phyloP scores from a whole-genome alignment of 2,113 vertebrate genomes.

The Paracanthobrama guichenoti region DNA sequence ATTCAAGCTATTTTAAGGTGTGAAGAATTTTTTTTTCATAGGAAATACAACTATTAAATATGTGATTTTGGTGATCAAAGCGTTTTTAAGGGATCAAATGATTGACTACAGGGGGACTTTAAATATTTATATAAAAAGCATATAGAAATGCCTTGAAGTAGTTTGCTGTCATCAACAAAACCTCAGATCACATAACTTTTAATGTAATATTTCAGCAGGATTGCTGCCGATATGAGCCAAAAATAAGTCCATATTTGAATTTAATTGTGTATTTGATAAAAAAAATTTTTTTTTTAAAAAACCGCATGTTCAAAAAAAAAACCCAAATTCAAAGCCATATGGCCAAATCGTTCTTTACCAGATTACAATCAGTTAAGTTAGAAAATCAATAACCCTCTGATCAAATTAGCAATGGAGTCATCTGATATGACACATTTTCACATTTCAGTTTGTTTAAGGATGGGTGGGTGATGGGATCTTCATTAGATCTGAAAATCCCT shows the following conservation, averaged over 20 bases:
- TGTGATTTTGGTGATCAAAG: too few relatives aligned
- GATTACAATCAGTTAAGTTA: neutral
- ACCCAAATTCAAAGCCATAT: neutral
- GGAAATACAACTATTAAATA: too few relatives aligned
- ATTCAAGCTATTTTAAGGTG: too few relatives aligned
- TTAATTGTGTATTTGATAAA: neutral
- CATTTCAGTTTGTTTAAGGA: conserved; percentile 5
- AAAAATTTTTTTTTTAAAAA: neutral
- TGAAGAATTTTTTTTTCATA: too few relatives aligned
- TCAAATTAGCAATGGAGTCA: conserved; percentile 30
- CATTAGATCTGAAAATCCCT: conserved; percentile 13
- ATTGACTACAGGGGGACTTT: too few relatives aligned
- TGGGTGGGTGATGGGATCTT: neutral
- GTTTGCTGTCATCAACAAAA: neutral
- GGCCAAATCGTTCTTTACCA: neutral
- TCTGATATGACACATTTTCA: conserved; percentile 40
- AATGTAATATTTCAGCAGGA: neutral
- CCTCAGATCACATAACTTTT: neutral
- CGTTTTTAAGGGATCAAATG: too few relatives aligned
- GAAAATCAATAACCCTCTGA: conserved; percentile 33
- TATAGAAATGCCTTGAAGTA: neutral
- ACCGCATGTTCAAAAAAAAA: neutral
- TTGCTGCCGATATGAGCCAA: neutral
- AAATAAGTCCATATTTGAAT: neutral
- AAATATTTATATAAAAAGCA: neutral